Base-by-base conservation (phyloP, 92 coral and sea anemone genomes). In the Porites cylindrica region DNA sequence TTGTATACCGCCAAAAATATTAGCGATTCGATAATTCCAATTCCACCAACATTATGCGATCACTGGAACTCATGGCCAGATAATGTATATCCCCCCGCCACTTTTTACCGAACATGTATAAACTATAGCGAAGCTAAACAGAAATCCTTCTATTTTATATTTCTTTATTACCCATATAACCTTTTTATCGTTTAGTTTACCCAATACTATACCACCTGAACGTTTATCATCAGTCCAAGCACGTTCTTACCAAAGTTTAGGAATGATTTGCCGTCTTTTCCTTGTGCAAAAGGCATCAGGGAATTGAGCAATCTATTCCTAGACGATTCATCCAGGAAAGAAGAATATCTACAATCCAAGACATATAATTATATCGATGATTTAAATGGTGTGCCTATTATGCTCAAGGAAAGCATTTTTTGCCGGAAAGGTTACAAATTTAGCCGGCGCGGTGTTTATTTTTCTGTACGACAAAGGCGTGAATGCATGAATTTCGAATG, bases 171-270 rank as follows among this genome's bases (percentile, higher is more conserved):
- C 47, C 0, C 11, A 56, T 10, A 10, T 10, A 17, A 32, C 43
- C 66, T 4, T 16, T 67, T 14, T 7, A 8, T 2, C 19, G 17
- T 0, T 1, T 56, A 8, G 6, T 14, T 4, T 7, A 32, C 50
- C 47, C 50, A 1, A 4, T 17, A 12, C 51, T 19, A 10, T 23
- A 12, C 66, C 12, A 10, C 9, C 67, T 11, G 23, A n/a, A 29
- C 52, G 54, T 54, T 21, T 8, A 14, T 43, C 72, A 8, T 23
- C 12, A 8, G 7, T 53, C n/a, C 32, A 19, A 6, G 7, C 3
- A 1, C 26, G 12, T 70, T 50, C 86, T 82, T 82, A 82, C 86
- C 86, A n/a, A 82, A 70, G 59, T 82, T 70, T 8, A 82, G 69
- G 69, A 19, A 82, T 6, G 86, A 17, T 82, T 82, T 82, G 19